Base-by-base conservation (phyloP, 2,797 vertebrate genomes). In the Lepilemur ruficaudatus region DNA sequence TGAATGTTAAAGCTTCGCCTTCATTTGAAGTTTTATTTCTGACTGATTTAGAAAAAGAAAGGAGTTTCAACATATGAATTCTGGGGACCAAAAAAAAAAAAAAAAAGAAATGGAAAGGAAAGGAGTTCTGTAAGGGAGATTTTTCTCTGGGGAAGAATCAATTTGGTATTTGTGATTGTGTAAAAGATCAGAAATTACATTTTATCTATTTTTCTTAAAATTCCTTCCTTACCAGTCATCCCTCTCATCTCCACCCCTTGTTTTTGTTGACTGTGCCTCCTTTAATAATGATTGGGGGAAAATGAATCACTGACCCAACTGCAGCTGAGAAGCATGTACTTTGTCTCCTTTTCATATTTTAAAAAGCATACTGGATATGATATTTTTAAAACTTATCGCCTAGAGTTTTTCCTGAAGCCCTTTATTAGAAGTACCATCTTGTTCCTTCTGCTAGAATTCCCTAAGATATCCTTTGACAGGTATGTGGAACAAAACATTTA, bases 331-430 rank as follows among this genome's bases (percentile, higher is more conserved):
- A 55, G 8, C 73, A 32, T 67, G 6, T 35, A 50, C 3, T 28
- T 57, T 55, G 35, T 76, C 17, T 63, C 30, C 35, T 67, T 17
- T 93, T 89, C 18, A 4, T 82, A 32, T 35, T 85, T 78, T 81
- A 48, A 70, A 92, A 73, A 82, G 17, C 50, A 1, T 12, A 59
- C 23, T 78, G 13, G 14, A 67, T 89, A n/a, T 57, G 30, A 67
- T 18, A 59, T 80, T 82, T 94, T 93, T 78, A 13, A 67, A 93
- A 91, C 17, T 35, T 28, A 85, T 65, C n/a, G 50, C 75, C 93
- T 97, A 63, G 78, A 46, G 4, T 50, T 80, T 75, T 89, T 89
- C 67, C 76, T 91, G 67, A 89, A 73, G 43, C 15, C n/a, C 22
- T 86, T 90, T 89, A 32, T 82, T 57, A 78, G 32, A 91, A 70